Conservation (phyloP, 1,140 invertebrate species). For the Zeugodacus cucurbitae region DNA sequence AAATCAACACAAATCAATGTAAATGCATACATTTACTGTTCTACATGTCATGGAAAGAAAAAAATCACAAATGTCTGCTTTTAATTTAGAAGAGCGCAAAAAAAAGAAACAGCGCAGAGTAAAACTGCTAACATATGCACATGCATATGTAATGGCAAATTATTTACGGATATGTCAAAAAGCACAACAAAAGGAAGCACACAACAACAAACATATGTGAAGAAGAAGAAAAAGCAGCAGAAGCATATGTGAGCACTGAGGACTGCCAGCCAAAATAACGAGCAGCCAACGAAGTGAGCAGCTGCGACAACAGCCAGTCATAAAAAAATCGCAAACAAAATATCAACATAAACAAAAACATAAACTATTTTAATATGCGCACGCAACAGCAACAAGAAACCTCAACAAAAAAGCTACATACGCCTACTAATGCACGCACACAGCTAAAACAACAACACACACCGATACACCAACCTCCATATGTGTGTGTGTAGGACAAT, state of each 20-base stretch:
- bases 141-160: not conserved
- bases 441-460: not conserved
- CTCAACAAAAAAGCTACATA: not conserved
- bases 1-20: no score
- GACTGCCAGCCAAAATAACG: not conserved
- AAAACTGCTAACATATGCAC: no score
- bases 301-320: not conserved
- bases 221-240: no score
- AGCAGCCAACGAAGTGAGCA: not conserved
- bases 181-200: not conserved
- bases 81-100: no score
- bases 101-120: no score
- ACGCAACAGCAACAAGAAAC: no score
- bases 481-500: not conserved
- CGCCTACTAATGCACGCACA: not conserved
- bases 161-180: not conserved
- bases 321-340: not conserved
- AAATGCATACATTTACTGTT: no score
- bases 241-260: no score
- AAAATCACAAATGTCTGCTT: no score
- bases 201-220: not conserved
- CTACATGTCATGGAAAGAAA: no score
- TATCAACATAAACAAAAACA: conserved; percentile 18
- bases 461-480: not conserved
- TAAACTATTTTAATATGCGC: conserved; percentile 25